Conservation (phyloP, 2,888 invertebrate species). For the Rhabditoides inermis region DNA sequence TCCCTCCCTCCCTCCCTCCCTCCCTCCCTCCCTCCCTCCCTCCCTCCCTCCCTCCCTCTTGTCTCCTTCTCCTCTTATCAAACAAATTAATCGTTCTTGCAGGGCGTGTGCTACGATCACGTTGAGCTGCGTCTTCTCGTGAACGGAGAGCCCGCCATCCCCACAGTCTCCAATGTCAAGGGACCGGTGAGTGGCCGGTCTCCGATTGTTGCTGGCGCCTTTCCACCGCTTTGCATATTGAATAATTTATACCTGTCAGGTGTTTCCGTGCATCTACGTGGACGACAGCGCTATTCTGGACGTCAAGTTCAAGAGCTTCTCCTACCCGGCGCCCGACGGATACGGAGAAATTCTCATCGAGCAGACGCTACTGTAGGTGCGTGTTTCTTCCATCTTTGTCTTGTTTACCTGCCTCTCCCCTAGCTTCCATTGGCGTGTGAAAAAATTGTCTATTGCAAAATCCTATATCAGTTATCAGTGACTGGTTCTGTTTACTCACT, state of each 20-base stretch:
- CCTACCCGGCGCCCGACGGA: conserved; percentile 65
- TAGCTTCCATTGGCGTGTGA: too few relatives aligned
- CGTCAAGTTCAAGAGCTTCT: conserved; percentile 80
- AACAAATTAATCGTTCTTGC: too few relatives aligned
- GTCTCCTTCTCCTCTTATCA: too few relatives aligned
- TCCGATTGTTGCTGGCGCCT: neutral
- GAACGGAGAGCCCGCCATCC: conserved; percentile 79
- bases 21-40: too few relatives aligned
- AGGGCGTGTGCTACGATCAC: conserved; percentile 90
- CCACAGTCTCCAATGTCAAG: conserved; percentile 76
- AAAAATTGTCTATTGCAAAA: too few relatives aligned
- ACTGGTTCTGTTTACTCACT: too few relatives aligned
- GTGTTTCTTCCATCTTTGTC: neutral
- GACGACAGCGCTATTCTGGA: conserved; percentile 96
- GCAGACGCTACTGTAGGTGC: conserved; percentile 76
- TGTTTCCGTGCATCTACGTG: conserved; percentile 63
- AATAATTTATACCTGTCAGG: conserved; percentile 17
- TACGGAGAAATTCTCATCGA: conserved; percentile 95
- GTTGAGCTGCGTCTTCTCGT: conserved; percentile 86
- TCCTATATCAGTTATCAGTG: too few relatives aligned
- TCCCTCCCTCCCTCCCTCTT: too few relatives aligned
- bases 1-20: too few relatives aligned
- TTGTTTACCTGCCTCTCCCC: too few relatives aligned
- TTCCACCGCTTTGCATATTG: neutral
- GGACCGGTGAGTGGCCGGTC: conserved; percentile 65